Base-by-base conservation (phyloP, 2,113 vertebrate species). In the rat (Rattus norvegicus) region DNA sequence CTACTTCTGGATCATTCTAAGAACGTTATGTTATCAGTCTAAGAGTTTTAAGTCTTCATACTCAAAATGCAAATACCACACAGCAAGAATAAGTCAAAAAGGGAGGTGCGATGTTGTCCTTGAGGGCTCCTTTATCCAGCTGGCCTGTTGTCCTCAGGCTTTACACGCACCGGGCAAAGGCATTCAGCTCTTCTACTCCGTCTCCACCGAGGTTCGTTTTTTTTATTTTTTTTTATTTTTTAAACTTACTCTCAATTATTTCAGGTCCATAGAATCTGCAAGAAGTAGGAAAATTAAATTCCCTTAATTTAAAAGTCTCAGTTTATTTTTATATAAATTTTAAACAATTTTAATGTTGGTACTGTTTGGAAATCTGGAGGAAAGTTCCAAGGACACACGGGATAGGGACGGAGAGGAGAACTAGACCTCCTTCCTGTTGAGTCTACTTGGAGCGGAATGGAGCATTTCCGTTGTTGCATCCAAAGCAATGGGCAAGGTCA, bases 61-160 rank as follows among this genome's bases (percentile, higher is more conserved):
- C 93, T 98, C 96, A 97, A 97, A 98, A 97, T 95, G 95, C 94
- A 98, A 98, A 97, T 87, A 97, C 91, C 97, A 97, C 98, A 96
- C 87, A 96, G 81, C 61, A 93, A 94, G 97, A 97, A 63, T 88
- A 98, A 97, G 94, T 88, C 92, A 95, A 96, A 97, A 98, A 98
- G 96, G 92, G 93, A 84, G 93, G 72, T 84, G n/a, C 97, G 86
- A 93, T 97, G 96, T 98, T 97, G 95, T 98, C 75, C 92, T 96
- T 90, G 95, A 80, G 96, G 7, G 2, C 3, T 83, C 20, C n/a
- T 84, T 96, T 96, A 95, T 59, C 89, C n/a, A 93, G 49, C 72
- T 90, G 72, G 67, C 87, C 84, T 96, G 81, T 20, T 94, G 56
- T 26, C 63, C 92, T 96, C 95, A 96, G 80, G 83, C 86, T 97